These are phyloP conservation scores for Tetanocera ferruginea DNA, from an alignment of 2,888 invertebrate species.

Conservation along the genomic window DNA sequence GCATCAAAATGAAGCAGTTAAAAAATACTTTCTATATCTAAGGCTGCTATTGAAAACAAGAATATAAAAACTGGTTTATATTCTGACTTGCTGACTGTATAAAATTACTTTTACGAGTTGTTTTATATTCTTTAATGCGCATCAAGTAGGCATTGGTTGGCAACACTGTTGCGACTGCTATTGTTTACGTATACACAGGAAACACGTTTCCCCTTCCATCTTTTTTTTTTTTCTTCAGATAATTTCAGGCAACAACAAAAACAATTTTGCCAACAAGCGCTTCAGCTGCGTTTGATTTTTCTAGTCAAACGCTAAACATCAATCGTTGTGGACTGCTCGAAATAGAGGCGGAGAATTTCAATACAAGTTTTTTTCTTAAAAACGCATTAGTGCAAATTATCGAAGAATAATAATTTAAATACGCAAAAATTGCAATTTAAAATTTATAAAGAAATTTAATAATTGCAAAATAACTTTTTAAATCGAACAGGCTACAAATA, in stretches of 20 bases:
- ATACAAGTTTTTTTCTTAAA: conserved; percentile 5
- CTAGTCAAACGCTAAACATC: conserved; percentile 33
- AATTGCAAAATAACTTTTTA: not conserved
- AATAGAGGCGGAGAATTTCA: not conserved
- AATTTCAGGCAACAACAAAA: not conserved
- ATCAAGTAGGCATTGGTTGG: not conserved
- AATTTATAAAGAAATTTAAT: conserved; percentile 5
- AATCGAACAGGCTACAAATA: not conserved
- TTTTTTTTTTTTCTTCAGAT: not conserved
- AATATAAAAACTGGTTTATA: no score
- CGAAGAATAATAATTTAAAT: not conserved
- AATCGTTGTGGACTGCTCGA: conserved; percentile 27
- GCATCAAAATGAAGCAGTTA: no score
- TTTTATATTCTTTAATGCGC: no score
- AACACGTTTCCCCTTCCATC: conserved; percentile 2
- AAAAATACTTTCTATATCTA: no score
- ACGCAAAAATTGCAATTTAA: conserved; percentile 1
- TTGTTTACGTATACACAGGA: conserved; percentile 16
- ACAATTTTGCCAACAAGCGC: not conserved
- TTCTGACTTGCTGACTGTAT: no score
- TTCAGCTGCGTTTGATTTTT: conserved; percentile 9
- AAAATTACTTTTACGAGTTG: no score
- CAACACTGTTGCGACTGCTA: not conserved
- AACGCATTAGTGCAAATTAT: not conserved
- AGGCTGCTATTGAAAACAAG: no score